A percentile compares a stretch with the other conserved stretches of the same genome.
phyloP scores from a whole-genome alignment of 1,140 invertebrate genomes.

The Mercenaria mercenaria region DNA sequence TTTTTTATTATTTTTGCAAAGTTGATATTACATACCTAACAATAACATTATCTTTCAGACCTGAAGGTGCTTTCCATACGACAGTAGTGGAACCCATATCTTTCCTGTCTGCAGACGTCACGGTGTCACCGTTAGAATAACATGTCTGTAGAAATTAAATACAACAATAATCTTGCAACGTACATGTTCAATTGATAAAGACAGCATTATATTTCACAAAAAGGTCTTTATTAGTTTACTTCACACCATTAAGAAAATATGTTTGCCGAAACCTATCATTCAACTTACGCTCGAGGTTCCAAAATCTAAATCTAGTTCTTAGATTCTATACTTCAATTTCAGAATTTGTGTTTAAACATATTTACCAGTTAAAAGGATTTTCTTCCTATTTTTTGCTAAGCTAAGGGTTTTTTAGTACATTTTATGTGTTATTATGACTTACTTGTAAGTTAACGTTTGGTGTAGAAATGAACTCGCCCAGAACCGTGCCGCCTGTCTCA shows the following conservation, averaged over 20 bases:
- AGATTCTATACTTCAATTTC: too few species aligned
- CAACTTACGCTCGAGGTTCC: too few species aligned
- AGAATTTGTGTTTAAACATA: too few species aligned
- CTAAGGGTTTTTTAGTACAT: too few species aligned
- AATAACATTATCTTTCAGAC: background rate
- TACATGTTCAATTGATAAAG: background rate
- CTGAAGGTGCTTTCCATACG: background rate
- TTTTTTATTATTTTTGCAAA: background rate
- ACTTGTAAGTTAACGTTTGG: constrained; percentile 35
- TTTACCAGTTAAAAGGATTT: too few species aligned
- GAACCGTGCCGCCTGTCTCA: background rate
- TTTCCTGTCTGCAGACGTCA: background rate
- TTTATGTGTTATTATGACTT: background rate
- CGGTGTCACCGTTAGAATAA: constrained; percentile 23
- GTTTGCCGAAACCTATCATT: too few species aligned
- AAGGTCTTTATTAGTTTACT: background rate
- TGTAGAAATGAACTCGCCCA: background rate
- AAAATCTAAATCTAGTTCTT: too few species aligned
- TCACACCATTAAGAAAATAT: too few species aligned
- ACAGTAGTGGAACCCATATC: background rate
- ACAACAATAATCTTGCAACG: too few species aligned
- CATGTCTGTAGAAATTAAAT: constrained; percentile 3
- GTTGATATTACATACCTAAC: constrained; percentile 10
- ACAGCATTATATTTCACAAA: background rate
- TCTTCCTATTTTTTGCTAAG: too few species aligned